These are phyloP conservation scores for Erebia ligea DNA, from an alignment of 2,888 invertebrate genomes.

Conservation along the genomic window DNA sequence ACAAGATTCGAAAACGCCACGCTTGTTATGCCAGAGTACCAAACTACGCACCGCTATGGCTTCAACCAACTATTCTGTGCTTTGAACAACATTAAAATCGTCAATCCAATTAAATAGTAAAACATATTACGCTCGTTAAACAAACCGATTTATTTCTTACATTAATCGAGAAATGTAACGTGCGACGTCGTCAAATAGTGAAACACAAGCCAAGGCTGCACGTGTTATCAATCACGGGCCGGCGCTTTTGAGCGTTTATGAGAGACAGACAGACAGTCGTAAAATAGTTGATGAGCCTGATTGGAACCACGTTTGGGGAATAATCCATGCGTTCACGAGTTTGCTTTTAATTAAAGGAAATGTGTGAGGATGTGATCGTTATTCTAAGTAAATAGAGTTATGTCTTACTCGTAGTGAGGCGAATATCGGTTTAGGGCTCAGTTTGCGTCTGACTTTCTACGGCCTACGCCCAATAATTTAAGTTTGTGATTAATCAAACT, in stretches of 20 bases:
- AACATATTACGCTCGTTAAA: background rate
- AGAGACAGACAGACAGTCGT: conserved; percentile 72
- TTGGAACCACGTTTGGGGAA: conserved; percentile 74
- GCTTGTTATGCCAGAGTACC: too few species aligned
- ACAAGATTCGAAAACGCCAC: too few species aligned
- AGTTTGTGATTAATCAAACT: too few species aligned
- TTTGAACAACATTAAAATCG: too few species aligned
- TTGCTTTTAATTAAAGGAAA: conserved; percentile 76
- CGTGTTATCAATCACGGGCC: conserved; percentile 75
- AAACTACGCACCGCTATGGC: too few species aligned
- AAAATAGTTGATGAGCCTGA: conserved; percentile 70
- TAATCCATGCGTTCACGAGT: conserved; percentile 59
- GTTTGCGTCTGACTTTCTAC: background rate
- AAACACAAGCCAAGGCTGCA: conserved; percentile 53
- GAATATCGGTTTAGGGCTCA: background rate
- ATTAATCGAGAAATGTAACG: conserved; percentile 13
- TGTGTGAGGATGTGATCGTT: conserved; percentile 43
- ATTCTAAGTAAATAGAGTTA: conserved; percentile 30
- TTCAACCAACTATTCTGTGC: too few species aligned
- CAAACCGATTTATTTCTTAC: conserved; percentile 18
- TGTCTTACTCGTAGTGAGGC: conserved; percentile 6
- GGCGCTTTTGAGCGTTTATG: conserved; percentile 72
- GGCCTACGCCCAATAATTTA: too few species aligned
- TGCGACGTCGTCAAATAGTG: conserved; percentile 19
- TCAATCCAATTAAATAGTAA: background rate